A percentile compares a stretch with the other conserved stretches of the same genome.
These are phyloP conservation scores for Symphodus melops DNA, from an alignment of 2,113 vertebrate genomes.

Conservation along the genomic window DNA sequence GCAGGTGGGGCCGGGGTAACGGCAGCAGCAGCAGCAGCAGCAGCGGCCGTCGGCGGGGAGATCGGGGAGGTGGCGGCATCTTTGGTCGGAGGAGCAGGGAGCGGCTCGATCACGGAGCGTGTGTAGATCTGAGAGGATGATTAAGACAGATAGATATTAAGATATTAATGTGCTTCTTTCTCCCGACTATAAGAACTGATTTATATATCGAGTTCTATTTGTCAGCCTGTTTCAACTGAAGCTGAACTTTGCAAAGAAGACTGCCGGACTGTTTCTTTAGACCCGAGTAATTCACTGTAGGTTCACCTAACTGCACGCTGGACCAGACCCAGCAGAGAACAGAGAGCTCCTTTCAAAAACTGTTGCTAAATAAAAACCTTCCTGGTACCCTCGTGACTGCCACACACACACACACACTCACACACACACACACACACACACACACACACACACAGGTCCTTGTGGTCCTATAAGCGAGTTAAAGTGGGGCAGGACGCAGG, in stretches of 20 bases:
- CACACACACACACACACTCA: neutral
- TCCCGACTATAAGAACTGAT: no score
- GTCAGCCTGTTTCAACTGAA: no score
- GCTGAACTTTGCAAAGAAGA: no score
- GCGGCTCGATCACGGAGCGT: constrained; percentile 93
- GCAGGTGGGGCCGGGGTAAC: constrained; percentile 53
- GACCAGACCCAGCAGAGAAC: neutral
- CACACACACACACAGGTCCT: neutral
- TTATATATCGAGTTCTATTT: no score
- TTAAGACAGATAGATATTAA: no score
- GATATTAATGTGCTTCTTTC: no score
- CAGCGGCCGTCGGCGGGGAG: constrained; percentile 72
- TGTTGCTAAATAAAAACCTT: constrained; percentile 27
- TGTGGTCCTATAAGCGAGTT: neutral
- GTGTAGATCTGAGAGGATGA: no score
- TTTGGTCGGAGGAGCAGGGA: constrained; percentile 88
- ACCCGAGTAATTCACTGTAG: neutral
- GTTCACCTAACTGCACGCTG: neutral
- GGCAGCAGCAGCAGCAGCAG: constrained; percentile 62
- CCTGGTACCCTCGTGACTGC: constrained; percentile 14
- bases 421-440: constrained; percentile 8
- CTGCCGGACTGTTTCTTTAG: no score
- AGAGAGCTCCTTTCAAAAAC: constrained; percentile 20
- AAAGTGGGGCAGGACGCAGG: neutral
- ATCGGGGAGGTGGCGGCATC: constrained; percentile 93